A percentile compares a stretch with the other conserved stretches of the same genome.
These are phyloP conservation scores for Zele albiditarsus DNA, from an alignment of 2,888 invertebrate species.

Conservation along the genomic window DNA sequence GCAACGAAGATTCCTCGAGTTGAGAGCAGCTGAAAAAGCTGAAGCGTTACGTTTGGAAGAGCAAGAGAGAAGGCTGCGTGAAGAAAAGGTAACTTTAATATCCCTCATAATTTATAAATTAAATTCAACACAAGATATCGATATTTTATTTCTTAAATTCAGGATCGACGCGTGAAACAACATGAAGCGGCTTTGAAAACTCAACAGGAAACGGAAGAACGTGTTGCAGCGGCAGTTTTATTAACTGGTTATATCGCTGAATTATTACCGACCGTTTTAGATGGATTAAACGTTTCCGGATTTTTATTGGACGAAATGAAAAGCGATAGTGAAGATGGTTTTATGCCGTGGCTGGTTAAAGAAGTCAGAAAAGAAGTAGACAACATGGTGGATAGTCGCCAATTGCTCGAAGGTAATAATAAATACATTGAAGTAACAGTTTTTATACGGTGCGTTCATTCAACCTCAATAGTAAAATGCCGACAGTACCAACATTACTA, in stretches of 20 bases:
- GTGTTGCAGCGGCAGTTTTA: conserved; percentile 87
- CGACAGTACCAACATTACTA: no score
- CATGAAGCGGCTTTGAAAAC: conserved; percentile 78
- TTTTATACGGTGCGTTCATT: no score
- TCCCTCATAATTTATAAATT: conserved; percentile 7
- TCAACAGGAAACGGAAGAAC: conserved; percentile 85
- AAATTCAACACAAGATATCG: not conserved
- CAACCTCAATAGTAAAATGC: no score
- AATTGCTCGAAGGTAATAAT: conserved; percentile 82
- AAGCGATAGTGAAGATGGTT: conserved; percentile 83
- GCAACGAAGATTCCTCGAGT: conserved; percentile 81
- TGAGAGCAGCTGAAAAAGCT: conserved; percentile 87
- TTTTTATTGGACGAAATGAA: conserved; percentile 78
- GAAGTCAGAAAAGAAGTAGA: conserved; percentile 88
- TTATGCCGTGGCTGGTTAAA: conserved; percentile 90
- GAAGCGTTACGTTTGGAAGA: conserved; percentile 88
- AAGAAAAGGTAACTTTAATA: conserved; percentile 77
- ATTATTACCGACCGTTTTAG: conserved; percentile 88
- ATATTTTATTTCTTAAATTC: conserved; percentile 1
- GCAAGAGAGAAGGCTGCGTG: conserved; percentile 80
- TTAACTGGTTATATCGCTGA: conserved; percentile 91
- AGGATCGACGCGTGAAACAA: conserved; percentile 83
- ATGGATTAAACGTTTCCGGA: conserved; percentile 85
- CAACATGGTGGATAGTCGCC: conserved; percentile 85
- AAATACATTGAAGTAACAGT: no score